These are phyloP conservation scores for Stenotaenia linearis DNA, from an alignment of 2,888 invertebrate genomes.

Conservation along the genomic window DNA sequence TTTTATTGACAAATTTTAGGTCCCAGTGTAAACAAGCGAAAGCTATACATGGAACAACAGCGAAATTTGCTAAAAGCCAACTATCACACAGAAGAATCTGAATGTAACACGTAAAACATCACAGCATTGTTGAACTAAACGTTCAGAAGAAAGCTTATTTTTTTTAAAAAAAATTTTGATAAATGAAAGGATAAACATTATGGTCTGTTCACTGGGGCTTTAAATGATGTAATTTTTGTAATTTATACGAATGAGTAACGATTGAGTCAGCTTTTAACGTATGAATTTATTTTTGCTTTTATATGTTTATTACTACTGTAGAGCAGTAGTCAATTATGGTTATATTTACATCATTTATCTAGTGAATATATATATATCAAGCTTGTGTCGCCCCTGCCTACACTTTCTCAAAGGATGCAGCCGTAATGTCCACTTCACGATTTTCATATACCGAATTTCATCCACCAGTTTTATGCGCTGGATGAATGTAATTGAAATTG, in stretches of 20 bases:
- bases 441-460: not conserved
- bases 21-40: constrained; percentile 17
- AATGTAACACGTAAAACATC: constrained; percentile 1
- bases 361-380: not conserved
- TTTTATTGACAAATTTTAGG: not conserved
- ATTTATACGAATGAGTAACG: not conserved
- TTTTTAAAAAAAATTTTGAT: constrained; percentile 16
- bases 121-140: not conserved
- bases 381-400: not conserved
- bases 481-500: not conserved
- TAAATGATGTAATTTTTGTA: not conserved
- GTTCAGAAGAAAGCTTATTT: not conserved
- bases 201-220: not conserved
- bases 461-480: not conserved
- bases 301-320: not conserved
- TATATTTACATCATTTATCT: not conserved
- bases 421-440: not conserved
- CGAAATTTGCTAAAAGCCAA: not conserved
- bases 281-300: not conserved
- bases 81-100: constrained; percentile 21
- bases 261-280: not conserved
- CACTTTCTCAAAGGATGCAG: not conserved
- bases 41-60: constrained; percentile 13
- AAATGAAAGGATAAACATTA: not conserved
- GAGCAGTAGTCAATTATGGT: not conserved